These are phyloP conservation scores for Chamaea fasciata DNA, from an alignment of 2,113 vertebrate species.

Conservation along the genomic window DNA sequence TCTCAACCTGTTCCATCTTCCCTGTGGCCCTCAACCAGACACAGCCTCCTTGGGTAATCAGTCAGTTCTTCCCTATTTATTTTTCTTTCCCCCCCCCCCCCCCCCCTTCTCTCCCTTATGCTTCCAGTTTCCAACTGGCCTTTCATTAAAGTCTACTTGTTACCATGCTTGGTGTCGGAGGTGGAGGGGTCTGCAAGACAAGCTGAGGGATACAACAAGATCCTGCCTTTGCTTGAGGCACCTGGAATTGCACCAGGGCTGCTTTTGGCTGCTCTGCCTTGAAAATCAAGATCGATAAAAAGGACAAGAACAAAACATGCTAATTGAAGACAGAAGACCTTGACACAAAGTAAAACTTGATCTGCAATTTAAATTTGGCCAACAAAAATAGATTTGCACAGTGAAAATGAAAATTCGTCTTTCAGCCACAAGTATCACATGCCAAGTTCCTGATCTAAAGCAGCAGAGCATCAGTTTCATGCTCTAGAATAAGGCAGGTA, in stretches of 20 bases:
- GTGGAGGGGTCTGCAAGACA: background rate
- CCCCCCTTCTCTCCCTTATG: background rate
- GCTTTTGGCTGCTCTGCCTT: background rate
- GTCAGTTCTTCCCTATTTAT: background rate
- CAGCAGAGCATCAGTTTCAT: background rate
- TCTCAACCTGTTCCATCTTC: background rate
- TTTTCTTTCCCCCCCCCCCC: background rate
- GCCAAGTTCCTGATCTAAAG: background rate
- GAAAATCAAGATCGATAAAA: background rate
- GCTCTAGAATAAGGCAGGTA: background rate
- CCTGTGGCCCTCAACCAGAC: background rate
- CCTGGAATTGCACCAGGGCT: background rate
- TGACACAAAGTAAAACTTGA: background rate
- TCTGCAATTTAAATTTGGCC: conserved; percentile 3
- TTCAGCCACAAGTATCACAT: background rate
- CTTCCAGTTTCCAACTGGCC: background rate
- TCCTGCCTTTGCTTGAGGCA: background rate
- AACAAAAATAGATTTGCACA: background rate
- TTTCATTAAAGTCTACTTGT: background rate
- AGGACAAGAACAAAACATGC: background rate
- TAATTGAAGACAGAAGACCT: background rate
- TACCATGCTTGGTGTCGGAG: background rate
- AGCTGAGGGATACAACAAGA: background rate
- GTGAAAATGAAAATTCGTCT: background rate
- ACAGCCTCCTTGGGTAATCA: background rate